Conservation (phyloP, 2,888 invertebrate species). For the Xylocampa areola region DNA sequence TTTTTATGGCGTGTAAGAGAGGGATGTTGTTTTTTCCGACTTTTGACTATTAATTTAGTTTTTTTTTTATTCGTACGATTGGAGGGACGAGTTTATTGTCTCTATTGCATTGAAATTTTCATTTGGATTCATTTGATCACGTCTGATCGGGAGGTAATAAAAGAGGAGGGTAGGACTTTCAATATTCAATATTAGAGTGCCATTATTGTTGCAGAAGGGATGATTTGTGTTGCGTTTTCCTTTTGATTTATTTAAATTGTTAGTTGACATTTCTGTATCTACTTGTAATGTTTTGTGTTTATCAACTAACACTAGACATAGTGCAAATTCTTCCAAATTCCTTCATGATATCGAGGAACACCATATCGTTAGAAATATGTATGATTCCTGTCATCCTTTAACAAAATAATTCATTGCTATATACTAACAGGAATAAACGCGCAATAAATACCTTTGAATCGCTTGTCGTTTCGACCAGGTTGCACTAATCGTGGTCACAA, state of each 20-base stretch:
- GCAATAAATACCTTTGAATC: no score
- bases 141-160: slow-evolving; percentile 10
- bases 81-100: slow-evolving; percentile 31
- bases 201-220: slow-evolving; percentile 4
- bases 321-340: no score
- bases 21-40: slow-evolving; percentile 82
- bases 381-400: no score
- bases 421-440: no score
- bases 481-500: no score
- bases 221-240: slow-evolving; percentile 9
- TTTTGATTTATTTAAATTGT: background rate
- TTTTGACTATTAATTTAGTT: slow-evolving; percentile 58
- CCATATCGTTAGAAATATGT: no score
- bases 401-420: no score
- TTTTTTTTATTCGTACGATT: slow-evolving; percentile 28
- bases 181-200: slow-evolving; percentile 17
- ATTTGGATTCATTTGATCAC: slow-evolving; percentile 30
- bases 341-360: no score
- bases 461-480: no score
- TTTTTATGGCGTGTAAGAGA: slow-evolving; percentile 86
- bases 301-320: no score
- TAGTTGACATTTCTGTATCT: background rate
- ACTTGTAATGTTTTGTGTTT: background rate
- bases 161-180: slow-evolving; percentile 1
- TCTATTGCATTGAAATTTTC: slow-evolving; percentile 14